Conservation (phyloP, 2,113 vertebrate species). For the Rhinogobius similis region DNA sequence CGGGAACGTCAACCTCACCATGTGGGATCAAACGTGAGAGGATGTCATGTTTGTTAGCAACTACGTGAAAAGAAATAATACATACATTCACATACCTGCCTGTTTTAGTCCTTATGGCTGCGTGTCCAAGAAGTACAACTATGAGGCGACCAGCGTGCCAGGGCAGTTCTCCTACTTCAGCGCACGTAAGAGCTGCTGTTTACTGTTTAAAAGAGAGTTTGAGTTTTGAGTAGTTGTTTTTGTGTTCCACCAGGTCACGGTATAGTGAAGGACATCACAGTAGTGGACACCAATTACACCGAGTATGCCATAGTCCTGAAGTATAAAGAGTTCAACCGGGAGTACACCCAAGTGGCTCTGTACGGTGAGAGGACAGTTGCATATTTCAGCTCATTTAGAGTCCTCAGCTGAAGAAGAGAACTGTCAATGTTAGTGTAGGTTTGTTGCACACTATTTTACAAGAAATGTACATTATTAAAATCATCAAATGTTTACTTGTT, state of each 20-base stretch:
- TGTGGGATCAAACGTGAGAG: constrained; percentile 74
- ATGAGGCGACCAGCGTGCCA: constrained; percentile 67
- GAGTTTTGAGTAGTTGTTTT: neutral
- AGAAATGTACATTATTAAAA: neutral
- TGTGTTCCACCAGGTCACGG: constrained; percentile 61
- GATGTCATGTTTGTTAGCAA: neutral
- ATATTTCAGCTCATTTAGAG: neutral
- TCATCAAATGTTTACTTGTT: neutral
- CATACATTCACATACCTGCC: neutral
- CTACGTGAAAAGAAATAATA: neutral
- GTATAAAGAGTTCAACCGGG: constrained; percentile 74
- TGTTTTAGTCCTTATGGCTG: constrained; percentile 63
- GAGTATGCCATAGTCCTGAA: constrained; percentile 79
- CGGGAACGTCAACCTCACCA: constrained; percentile 75
- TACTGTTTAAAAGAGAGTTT: neutral
- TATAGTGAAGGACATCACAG: constrained; percentile 78
- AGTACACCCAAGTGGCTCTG: constrained; percentile 78
- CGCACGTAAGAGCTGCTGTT: constrained; percentile 64
- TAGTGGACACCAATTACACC: constrained; percentile 79
- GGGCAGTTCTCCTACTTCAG: constrained; percentile 80
- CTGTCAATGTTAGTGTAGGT: neutral
- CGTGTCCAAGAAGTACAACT: constrained; percentile 56
- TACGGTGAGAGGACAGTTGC: constrained; percentile 67
- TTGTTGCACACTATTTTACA: no score
- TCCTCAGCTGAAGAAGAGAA: neutral